A percentile compares a stretch with the other conserved stretches of the same genome.
phyloP scores from a whole-genome alignment of 2,888 invertebrate genomes.

The Cheilosia pagana region DNA sequence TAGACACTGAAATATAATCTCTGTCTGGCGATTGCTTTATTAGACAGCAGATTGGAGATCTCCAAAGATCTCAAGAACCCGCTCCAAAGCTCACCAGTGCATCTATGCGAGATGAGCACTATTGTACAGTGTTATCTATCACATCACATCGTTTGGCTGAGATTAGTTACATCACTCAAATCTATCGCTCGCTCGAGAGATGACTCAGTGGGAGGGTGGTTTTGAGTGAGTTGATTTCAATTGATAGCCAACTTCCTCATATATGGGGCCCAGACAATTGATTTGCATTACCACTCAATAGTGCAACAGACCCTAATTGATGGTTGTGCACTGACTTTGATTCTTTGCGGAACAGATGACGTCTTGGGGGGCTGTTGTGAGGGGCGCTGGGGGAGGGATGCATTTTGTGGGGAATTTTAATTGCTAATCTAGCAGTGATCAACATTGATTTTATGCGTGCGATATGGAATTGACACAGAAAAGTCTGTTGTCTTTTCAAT shows the following conservation, averaged over 20 bases:
- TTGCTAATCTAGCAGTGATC: conserved; percentile 57
- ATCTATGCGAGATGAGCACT: conserved; percentile 23
- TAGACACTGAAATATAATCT: conserved; percentile 63
- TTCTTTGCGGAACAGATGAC: conserved; percentile 39
- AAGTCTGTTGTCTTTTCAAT: conserved; percentile 32
- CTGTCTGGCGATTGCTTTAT: conserved; percentile 7
- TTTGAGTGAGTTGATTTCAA: conserved; percentile 38
- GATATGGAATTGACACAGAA: conserved; percentile 69
- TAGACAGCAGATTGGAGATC: conserved; percentile 13
- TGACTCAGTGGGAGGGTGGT: conserved; percentile 1
- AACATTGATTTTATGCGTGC: conserved; percentile 67
- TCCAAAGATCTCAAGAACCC: conserved; percentile 29
- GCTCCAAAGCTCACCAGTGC: conserved; percentile 29
- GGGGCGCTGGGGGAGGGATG: conserved; percentile 4
- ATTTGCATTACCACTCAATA: conserved; percentile 31
- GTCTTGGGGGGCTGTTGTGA: background rate
- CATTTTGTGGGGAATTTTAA: conserved; percentile 22
- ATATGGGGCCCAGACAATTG: conserved; percentile 21
- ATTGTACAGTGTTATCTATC: conserved; percentile 27
- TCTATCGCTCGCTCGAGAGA: conserved; percentile 30
- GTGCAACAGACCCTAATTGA: conserved; percentile 50
- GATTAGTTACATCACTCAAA: conserved; percentile 41
- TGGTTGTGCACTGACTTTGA: conserved; percentile 39
- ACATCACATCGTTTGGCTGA: conserved; percentile 10
- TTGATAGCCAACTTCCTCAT: conserved; percentile 39